A percentile compares a stretch with the other conserved stretches of the same genome.
These are phyloP conservation scores for Tricholaema leucomelas DNA, from an alignment of 2,113 vertebrate genomes.

Conservation along the genomic window DNA sequence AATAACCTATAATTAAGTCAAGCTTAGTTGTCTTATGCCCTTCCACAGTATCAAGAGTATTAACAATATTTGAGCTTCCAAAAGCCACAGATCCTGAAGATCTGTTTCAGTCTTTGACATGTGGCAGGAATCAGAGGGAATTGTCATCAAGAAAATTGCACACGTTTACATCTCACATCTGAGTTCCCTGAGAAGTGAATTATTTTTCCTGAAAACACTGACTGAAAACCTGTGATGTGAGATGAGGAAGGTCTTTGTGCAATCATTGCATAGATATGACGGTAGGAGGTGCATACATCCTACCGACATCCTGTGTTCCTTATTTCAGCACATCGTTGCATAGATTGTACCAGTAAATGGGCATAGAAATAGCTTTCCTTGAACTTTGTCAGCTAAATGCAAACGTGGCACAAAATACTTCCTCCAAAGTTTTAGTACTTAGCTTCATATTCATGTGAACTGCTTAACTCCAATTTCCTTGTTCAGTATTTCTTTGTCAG, in stretches of 20 bases:
- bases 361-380: conserved; percentile 23
- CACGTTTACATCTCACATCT: accelerated
- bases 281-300: neutral
- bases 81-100: neutral
- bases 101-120: neutral
- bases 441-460: neutral
- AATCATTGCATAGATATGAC: neutral
- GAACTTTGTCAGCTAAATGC: conserved; percentile 26
- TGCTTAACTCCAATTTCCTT: conserved; percentile 10
- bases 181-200: neutral
- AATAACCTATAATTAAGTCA: neutral
- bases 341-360: neutral
- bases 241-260: neutral
- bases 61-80: neutral
- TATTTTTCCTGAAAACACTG: neutral
- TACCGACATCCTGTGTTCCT: neutral
- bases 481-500: conserved; percentile 25
- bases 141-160: neutral
- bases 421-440: neutral
- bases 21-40: neutral
- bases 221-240: neutral
- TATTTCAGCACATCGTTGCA: neutral
- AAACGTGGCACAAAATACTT: conserved; percentile 35
- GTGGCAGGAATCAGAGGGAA: neutral
- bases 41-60: neutral